Base-by-base conservation (phyloP, 1,140 invertebrate genomes). In the Amphibalanus amphitrite region DNA sequence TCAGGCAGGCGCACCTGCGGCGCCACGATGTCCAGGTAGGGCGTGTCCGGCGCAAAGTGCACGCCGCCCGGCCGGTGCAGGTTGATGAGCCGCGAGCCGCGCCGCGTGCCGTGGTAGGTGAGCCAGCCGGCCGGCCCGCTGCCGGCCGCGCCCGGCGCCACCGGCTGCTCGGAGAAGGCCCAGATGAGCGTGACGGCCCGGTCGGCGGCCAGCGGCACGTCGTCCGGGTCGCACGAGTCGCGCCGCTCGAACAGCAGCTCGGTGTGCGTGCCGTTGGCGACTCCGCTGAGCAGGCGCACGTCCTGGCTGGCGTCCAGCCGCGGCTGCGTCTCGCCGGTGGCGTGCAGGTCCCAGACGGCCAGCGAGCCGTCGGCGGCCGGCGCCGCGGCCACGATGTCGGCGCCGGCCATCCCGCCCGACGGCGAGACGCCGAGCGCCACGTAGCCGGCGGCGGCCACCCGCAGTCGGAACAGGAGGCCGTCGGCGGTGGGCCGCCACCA, bases 351-450 rank as follows among this genome's bases (percentile, higher is more conserved):
- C 65, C 26, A 26, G 23, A 65, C 10, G 4, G 4, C 26, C 10
- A 65, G 10, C 10, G 6, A 6, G 26, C 64, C 64, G 64, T 65
- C 64, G 10, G 23, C 26, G 23, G 4, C 26, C 10, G 26, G 64
- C 64, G 26, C 23, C 10, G 26, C 64, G 20, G 26, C 23, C 64
- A 25, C 83, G 74, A 95, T 86, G 81, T 94, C 91, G 0, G 89
- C 88, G 20, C 85, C 86, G 75, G 83, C 83, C 90, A 92, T 92
- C 0, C 82, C 83, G 71, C 84, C 86, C 75, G 84, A 85, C 6
- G 84, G 82, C 70, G 88, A 89, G 75, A 91, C 88, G 0, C 90
- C 90, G 33, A 92, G 81, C 0, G 87, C 88, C 40, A 91, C 79
- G 78, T 88, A 91, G 6, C 38, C 38, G 6, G 17, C 6, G 6